Evolutionary conservation across 2,888 invertebrate genomes (phyloP).

Genomic region (Litoditis marina): DNA sequence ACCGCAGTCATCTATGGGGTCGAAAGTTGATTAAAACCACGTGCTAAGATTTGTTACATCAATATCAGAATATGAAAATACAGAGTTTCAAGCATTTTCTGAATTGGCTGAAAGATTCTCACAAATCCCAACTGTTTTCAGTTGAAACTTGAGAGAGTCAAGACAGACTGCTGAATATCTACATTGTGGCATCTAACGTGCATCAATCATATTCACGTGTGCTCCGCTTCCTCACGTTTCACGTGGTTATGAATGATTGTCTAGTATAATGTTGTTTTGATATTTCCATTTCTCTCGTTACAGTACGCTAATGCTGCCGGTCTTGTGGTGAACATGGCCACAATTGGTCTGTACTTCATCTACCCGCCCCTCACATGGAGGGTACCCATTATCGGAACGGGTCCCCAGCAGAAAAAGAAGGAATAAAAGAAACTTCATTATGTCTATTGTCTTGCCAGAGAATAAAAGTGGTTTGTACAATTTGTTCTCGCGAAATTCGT

Average conservation of each 20-base stretch:
- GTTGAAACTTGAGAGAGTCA: too few relatives aligned
- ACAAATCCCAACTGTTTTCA: too few relatives aligned
- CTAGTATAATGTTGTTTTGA: too few relatives aligned
- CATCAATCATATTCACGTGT: neutral
- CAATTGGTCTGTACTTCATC: conserved; percentile 51
- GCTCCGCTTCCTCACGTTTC: neutral
- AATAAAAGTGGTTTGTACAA: too few relatives aligned
- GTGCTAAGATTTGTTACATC: too few relatives aligned
- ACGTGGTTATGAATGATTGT: neutral
- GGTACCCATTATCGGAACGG: conserved; percentile 55
- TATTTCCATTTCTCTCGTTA: conserved; percentile 8
- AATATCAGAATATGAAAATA: too few relatives aligned
- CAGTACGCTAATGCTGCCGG: conserved; percentile 57
- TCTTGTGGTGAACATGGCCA: conserved; percentile 49
- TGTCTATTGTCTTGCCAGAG: too few relatives aligned
- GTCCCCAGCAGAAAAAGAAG: conserved; percentile 41
- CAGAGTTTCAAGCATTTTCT: too few relatives aligned
- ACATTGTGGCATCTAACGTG: neutral
- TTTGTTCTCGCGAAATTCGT: too few relatives aligned
- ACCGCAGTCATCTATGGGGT: too few relatives aligned
- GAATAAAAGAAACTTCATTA: conserved; percentile 14
- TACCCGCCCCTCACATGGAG: conserved; percentile 60
- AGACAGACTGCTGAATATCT: neutral
- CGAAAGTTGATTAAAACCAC: too few relatives aligned
- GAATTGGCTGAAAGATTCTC: too few relatives aligned